Percentiles rank a stretch among this genome's conserved stretches.
Conservation (phyloP, 2,113 vertebrate genomes). For the Cynoglossus semilaevis region DNA sequence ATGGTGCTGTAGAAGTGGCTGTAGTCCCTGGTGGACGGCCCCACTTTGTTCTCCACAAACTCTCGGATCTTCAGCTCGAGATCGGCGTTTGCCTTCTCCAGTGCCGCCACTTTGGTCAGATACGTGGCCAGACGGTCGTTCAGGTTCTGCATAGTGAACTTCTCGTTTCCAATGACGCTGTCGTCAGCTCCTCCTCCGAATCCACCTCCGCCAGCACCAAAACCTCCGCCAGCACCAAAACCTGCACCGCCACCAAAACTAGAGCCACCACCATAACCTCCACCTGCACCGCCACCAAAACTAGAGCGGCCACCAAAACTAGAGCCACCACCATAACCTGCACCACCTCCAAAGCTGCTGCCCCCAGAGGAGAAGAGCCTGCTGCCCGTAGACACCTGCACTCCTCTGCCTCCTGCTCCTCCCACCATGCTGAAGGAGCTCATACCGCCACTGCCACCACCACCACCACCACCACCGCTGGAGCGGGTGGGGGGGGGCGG, state of each 20-base stretch:
- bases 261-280: not conserved
- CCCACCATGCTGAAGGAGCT: conserved; percentile 49
- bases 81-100: conserved; percentile 69
- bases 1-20: conserved; percentile 48
- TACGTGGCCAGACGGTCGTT: conserved; percentile 77
- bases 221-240: not conserved
- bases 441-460: not conserved
- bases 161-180: conserved; percentile 62
- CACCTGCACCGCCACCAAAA: not conserved
- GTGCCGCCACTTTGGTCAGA: conserved; percentile 65
- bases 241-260: not conserved
- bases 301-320: not conserved
- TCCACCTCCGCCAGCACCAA: not conserved
- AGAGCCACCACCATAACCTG: conserved; percentile 2
- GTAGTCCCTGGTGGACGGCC: conserved; percentile 44
- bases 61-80: conserved; percentile 76
- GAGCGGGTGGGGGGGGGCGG: no score
- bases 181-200: no score
- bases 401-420: conserved; percentile 26
- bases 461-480: not conserved
- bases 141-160: conserved; percentile 77
- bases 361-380: conserved; percentile 1
- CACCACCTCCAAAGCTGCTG: not conserved
- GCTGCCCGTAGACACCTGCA: conserved; percentile 45
- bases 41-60: conserved; percentile 61